A percentile compares a stretch with the other conserved stretches of the same genome.
phyloP scores from a whole-genome alignment of 2,888 invertebrate genomes.

The Pomacea canaliculata region DNA sequence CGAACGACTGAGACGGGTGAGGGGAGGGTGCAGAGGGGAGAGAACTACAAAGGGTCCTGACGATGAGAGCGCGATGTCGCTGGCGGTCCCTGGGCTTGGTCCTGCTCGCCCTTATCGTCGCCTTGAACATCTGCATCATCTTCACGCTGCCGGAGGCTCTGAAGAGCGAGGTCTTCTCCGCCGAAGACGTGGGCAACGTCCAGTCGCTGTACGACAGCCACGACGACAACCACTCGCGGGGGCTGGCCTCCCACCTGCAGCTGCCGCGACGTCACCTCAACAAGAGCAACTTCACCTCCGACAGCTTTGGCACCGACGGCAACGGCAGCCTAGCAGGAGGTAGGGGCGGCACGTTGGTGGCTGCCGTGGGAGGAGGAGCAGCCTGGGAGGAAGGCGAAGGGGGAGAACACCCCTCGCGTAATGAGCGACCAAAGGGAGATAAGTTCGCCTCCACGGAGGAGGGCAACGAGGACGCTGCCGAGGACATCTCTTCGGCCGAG shows the following conservation, averaged over 20 bases:
- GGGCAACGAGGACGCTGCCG: neutral
- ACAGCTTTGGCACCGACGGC: slow-evolving; percentile 13
- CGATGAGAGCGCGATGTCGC: neutral
- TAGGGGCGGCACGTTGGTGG: slow-evolving; percentile 4
- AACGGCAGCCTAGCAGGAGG: neutral
- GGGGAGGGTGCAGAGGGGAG: no score
- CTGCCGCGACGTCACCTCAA: slow-evolving; percentile 13
- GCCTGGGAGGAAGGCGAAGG: slow-evolving; percentile 9
- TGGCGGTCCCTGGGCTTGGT: neutral
- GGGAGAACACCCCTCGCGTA: neutral
- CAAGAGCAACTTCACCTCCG: slow-evolving; percentile 27
- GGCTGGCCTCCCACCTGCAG: slow-evolving; percentile 11
- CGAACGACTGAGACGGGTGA: no score
- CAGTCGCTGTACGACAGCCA: neutral
- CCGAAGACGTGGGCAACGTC: neutral
- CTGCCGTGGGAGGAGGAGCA: neutral
- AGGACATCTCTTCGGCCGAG: neutral
- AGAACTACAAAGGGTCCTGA: no score
- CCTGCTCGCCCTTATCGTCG: slow-evolving; percentile 5
- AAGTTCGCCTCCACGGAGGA: neutral
- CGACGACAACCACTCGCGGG: slow-evolving; percentile 14
- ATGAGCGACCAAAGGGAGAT: neutral
- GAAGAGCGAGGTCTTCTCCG: neutral
- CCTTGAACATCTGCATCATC: slow-evolving; percentile 14
- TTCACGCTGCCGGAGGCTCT: slow-evolving; percentile 2